Evolutionary conservation across 2,797 vertebrate genomes (phyloP), one percentile per base, ranked within the genome.

Genomic region (Hyperoplus immaculatus): DNA sequence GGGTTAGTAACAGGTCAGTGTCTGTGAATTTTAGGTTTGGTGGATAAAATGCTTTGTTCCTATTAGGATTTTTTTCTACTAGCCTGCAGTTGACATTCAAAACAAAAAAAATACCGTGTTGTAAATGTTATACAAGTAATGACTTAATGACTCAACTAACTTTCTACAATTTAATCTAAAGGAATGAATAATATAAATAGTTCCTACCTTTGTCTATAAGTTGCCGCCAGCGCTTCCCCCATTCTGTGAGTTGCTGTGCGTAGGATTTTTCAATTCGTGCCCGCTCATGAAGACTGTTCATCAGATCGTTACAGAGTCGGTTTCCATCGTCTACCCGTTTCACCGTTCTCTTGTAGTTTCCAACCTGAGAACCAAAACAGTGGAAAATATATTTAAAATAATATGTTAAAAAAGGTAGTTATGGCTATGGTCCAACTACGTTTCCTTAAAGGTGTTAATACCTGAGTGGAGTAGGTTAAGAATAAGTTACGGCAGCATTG

Each of bases 291-390:
- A 99, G 91, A 72, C 97, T 99, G 66, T 92, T 99, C 98, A 99
- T 99, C 39, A 99, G 94, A 43, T 96, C 96, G 1, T 91, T 96
- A 76, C 97, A 99, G 67, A 99, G 96, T 11, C 97, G 94, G 93
- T 97, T 96, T 39, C 98, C 98, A 60, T 99, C 98, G 0, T 99
- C 98, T 12, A 99, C 97, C 11, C 98, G 94, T 84, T 96, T 98
- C 14, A 99, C 98, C 0, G 97, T 95, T 5, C 98, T 95, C 88
- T 99, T 99, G 88, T 99, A 99, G 91, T 99, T 99, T 4, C 98
- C 98, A 58, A 99, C 94, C 98, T 99, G 78, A 75, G 14, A 36
- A 43, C 10, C 64, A 36, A 46, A 41, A 56, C 21, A 49, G 8
- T 54, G 6, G 18, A 66, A n/a, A 14, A 45, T 7, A 51, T 0